A percentile compares a stretch with the other conserved stretches of the same genome.
Conservation (phyloP, 2,888 invertebrate species). For the Psylliodes chrysocephalus region DNA sequence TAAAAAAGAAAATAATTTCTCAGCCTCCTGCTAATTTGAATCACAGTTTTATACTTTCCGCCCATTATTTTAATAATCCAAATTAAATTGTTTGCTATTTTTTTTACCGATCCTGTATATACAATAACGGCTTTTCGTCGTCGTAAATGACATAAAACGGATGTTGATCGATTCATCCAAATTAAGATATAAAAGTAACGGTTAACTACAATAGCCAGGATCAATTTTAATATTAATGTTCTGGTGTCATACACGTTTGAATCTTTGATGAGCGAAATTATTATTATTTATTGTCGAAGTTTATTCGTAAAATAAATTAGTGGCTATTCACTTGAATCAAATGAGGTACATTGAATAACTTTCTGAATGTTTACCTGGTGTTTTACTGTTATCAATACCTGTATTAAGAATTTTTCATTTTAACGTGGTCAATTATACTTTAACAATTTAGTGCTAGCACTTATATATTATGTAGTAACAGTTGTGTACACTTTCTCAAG, state of each 20-base stretch:
- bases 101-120: background rate
- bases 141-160: slow-evolving; percentile 20
- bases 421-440: background rate
- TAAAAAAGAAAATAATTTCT: too few relatives aligned
- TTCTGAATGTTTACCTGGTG: background rate
- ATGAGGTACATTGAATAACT: background rate
- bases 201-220: slow-evolving; percentile 29
- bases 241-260: slow-evolving; percentile 30
- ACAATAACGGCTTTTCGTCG: background rate
- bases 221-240: slow-evolving; percentile 33
- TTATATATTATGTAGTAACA: too few relatives aligned
- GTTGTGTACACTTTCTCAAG: too few relatives aligned
- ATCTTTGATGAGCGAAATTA: slow-evolving; percentile 22
- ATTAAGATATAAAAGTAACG: slow-evolving; percentile 42
- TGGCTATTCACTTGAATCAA: background rate
- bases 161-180: slow-evolving; percentile 38
- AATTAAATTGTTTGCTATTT: background rate
- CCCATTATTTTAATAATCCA: background rate
- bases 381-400: background rate
- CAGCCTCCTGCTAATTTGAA: too few relatives aligned
- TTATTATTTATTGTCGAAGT: background rate
- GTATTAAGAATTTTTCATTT: background rate
- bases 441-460: too few relatives aligned
- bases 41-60: too few relatives aligned
- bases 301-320: background rate